Base-by-base conservation (phyloP, 35 echinoderm and acorn worm genomes). In the Patiria miniata region DNA sequence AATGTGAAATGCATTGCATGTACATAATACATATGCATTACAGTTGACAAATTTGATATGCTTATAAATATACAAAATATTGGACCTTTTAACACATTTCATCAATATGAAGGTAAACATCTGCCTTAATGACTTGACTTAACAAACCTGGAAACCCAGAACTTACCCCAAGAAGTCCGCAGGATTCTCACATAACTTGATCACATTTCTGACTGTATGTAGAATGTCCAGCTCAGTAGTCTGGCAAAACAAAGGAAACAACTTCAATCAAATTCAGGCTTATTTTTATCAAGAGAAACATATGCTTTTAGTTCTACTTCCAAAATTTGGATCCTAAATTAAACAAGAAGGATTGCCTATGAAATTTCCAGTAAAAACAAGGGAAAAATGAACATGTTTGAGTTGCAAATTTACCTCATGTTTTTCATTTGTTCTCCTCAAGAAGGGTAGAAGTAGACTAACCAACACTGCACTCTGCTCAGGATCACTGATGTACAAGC, bases 151-250 rank as follows among this genome's bases (percentile, higher is more conserved):
- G 12, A 47, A 77, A 28, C 37, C 50, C 34, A 79, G 21, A 42
- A 81, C 84, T 83, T 84, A 95, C 93, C 79, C 85, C 21, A 91
- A 68, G 61, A 95, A 95, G 39, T 83, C 68, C 28, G 73, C 39
- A 8, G 93, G 61, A 78, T 91, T 84, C n/a, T 83, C 83, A n/a
- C 81, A 77, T 21, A 78, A 36, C 8, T 87, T 81, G 51, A 97
- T 92, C 15, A 92, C 81, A 65, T 97, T 97, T 28, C 81, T 89
- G 53, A 97, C 78, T 39, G 90, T 93, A 21, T 58, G 83, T 1
- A 97, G 90, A 51, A 97, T 86, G 51, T 97, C 94, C 23, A 93
- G 39, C 36, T 97, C 94, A 56, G 88, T 90, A 23, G 61, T 87
- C 94, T 97, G 82, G 36, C 81, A 79, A 83, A 56, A 56, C 87